Conservation (phyloP, 2,888 invertebrate species). For the Sceliomorpha sp. region DNA sequence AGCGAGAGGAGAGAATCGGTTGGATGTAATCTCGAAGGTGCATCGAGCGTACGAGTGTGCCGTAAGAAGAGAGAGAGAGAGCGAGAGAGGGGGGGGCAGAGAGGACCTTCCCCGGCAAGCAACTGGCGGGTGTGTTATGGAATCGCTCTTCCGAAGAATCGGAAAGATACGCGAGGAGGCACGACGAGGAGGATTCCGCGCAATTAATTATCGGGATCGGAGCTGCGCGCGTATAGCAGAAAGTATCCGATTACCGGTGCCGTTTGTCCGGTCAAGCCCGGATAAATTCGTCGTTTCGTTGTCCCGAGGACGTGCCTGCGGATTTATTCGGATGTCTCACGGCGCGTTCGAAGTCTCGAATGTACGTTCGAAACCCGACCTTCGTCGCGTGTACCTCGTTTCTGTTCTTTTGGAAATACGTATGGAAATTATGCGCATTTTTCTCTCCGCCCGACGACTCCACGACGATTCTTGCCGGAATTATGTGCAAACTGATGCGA, state of each 20-base stretch:
- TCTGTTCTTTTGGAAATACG: slow-evolving; percentile 34
- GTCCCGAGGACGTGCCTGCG: slow-evolving; percentile 49
- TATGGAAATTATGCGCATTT: slow-evolving; percentile 37
- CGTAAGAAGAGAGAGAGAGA: background rate
- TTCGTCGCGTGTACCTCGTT: slow-evolving; percentile 46
- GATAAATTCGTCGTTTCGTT: slow-evolving; percentile 69
- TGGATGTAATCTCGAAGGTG: slow-evolving; percentile 37
- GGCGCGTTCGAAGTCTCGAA: slow-evolving; percentile 37
- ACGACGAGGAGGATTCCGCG: slow-evolving; percentile 62
- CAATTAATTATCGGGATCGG: slow-evolving; percentile 71
- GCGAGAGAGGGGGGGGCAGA: slow-evolving; percentile 1
- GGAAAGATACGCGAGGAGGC: slow-evolving; percentile 44
- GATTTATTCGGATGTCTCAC: slow-evolving; percentile 57
- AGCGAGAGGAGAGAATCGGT: slow-evolving; percentile 36
- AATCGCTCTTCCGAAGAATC: slow-evolving; percentile 51
- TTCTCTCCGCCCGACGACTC: background rate
- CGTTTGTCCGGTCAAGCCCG: slow-evolving; percentile 51
- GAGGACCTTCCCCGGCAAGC: background rate
- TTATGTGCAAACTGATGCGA: background rate
- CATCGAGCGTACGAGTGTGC: slow-evolving; percentile 23
- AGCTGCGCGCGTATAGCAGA: slow-evolving; percentile 58
- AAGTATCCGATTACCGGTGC: slow-evolving; percentile 72
- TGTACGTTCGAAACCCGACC: slow-evolving; percentile 49
- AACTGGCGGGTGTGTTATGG: slow-evolving; percentile 33
- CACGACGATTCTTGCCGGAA: background rate